Conservation (phyloP, 2,888 invertebrate species). For the Sycophila texana region DNA sequence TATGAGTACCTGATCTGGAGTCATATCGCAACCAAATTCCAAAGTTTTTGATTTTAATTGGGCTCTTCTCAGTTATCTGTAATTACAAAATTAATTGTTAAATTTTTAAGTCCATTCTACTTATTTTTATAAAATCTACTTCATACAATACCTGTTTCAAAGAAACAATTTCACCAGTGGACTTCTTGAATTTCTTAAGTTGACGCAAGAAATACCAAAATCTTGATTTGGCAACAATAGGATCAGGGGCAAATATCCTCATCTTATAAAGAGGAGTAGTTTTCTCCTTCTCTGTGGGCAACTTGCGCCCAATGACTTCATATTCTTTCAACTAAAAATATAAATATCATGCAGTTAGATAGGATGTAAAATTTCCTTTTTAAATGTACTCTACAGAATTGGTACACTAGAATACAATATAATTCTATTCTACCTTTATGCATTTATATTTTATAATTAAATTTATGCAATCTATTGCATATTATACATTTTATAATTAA, state of each 20-base stretch:
- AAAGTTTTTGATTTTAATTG: conserved; percentile 97
- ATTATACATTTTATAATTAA: too few species aligned
- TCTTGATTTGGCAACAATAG: conserved; percentile 97
- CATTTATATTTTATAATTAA: too few species aligned
- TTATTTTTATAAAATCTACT: background rate
- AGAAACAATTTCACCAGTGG: conserved; percentile 97
- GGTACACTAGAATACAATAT: background rate
- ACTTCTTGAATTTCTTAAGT: conserved; percentile 99
- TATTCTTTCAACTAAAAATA: conserved; percentile 92
- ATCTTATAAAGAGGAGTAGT: conserved; percentile 98
- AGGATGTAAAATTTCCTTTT: background rate
- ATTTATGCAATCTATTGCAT: too few species aligned
- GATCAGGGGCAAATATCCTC: conserved; percentile 99
- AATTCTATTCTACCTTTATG: too few species aligned
- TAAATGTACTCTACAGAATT: background rate
- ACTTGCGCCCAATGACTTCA: conserved; percentile 98
- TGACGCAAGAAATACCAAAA: conserved; percentile 99
- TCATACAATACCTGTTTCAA: conserved; percentile 81
- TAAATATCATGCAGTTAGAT: conserved; percentile 11
- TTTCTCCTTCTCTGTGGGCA: conserved; percentile 95
- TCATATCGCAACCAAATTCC: conserved; percentile 99
- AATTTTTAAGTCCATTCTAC: background rate
- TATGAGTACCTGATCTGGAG: conserved; percentile 98
- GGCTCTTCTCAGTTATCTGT: conserved; percentile 92
- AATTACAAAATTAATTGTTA: conserved; percentile 7